Conservation (phyloP, 2,797 vertebrate species). For the Amazona finschi region DNA sequence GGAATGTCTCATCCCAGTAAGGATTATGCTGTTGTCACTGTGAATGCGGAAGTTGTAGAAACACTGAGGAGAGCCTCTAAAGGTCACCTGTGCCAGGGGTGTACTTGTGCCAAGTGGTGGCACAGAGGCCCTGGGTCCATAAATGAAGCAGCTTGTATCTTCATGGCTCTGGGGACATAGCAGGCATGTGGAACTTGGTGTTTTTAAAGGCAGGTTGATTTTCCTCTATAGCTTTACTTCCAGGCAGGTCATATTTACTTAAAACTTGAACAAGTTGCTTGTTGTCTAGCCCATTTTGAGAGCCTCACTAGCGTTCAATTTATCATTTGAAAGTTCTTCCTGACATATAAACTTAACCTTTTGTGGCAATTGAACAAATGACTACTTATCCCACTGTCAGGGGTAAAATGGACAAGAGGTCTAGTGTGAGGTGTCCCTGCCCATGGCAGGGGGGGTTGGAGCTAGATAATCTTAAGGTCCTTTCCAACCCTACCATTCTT, state of each 20-base stretch:
- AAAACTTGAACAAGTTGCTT: background rate
- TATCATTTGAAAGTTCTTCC: background rate
- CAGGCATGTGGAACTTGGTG: background rate
- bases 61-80: background rate
- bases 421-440: background rate
- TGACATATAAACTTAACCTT: background rate
- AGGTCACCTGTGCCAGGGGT: background rate
- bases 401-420: background rate
- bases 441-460: background rate
- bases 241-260: background rate
- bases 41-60: background rate
- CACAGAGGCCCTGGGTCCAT: fast-evolving
- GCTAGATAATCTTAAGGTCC: background rate
- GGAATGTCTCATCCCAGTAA: background rate
- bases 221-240: background rate
- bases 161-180: background rate
- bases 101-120: background rate
- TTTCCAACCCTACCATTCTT: background rate
- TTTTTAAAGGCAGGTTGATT: background rate
- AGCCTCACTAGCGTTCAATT: background rate
- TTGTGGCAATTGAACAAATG: background rate
- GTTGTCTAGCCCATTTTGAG: background rate
- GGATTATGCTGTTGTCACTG: background rate
- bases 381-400: background rate
- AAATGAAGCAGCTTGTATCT: background rate